These are phyloP conservation scores for Silurus meridionalis DNA, from an alignment of 2,113 vertebrate genomes.

Conservation along the genomic window DNA sequence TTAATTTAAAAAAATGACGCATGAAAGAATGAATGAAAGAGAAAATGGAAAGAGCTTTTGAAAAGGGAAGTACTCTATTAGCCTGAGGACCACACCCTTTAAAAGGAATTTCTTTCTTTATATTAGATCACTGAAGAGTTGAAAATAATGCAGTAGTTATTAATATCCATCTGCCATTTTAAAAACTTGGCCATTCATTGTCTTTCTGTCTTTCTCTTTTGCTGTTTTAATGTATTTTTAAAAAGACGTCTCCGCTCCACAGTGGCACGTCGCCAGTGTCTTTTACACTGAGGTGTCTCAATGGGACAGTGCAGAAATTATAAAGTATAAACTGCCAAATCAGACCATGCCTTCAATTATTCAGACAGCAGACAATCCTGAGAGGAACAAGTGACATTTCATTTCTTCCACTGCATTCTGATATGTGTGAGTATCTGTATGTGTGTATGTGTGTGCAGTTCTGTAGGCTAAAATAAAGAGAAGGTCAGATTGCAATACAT, in stretches of 20 bases:
- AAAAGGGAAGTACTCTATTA: background rate
- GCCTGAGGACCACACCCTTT: background rate
- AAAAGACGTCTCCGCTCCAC: background rate
- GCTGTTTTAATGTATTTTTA: conserved; percentile 37
- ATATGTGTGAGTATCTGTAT: conserved; percentile 8
- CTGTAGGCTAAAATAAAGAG: conserved; percentile 25
- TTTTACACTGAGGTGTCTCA: conserved; percentile 23
- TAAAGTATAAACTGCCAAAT: conserved; percentile 35
- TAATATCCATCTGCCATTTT: background rate
- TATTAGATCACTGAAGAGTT: background rate
- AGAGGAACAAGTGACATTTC: conserved; percentile 47
- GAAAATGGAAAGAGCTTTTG: background rate
- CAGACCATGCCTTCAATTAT: conserved; percentile 45
- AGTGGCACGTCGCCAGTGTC: conserved; percentile 10
- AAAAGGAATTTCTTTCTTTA: background rate
- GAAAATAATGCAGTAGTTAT: background rate
- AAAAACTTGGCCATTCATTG: background rate
- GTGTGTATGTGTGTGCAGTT: background rate
- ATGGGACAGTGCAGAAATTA: conserved; percentile 29
- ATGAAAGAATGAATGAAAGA: background rate
- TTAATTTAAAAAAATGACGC: background rate
- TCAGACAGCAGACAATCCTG: conserved; percentile 49
- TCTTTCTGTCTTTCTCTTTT: background rate
- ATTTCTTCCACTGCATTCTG: conserved; percentile 41
- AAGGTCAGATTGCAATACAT: background rate